phyloP scores from a whole-genome alignment of 2,113 vertebrate species.

The Epinephelus lanceolatus region DNA sequence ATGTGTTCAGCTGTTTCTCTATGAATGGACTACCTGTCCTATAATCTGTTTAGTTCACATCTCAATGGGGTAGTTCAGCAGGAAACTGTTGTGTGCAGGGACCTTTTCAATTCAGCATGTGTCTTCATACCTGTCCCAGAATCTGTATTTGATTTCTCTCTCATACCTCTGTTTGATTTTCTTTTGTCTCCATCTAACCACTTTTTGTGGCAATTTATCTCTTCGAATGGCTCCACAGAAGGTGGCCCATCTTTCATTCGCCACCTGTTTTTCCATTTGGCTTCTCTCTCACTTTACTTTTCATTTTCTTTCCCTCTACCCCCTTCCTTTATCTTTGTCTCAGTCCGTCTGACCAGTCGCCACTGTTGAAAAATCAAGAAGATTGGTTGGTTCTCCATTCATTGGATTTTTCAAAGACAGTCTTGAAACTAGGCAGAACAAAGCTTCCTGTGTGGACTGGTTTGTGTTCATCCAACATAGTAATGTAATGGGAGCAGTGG shows the following conservation, averaged over 20 bases:
- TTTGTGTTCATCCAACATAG: background rate
- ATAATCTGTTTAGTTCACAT: background rate
- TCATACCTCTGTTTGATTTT: conserved; percentile 41
- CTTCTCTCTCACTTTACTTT: conserved; percentile 61
- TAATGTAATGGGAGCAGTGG: background rate
- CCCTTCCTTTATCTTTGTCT: background rate
- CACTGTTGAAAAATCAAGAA: conserved; percentile 27
- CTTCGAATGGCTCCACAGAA: conserved; percentile 29
- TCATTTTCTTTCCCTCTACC: conserved; percentile 52
- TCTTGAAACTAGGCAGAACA: background rate
- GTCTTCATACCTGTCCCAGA: conserved; percentile 8
- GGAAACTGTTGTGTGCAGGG: background rate
- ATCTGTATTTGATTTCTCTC: conserved; percentile 51
- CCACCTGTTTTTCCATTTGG: conserved; percentile 58
- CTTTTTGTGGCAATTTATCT: conserved; percentile 62
- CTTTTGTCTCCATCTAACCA: conserved; percentile 55
- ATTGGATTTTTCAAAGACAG: background rate
- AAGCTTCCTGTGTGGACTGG: background rate
- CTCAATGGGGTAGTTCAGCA: background rate
- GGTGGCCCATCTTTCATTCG: conserved; percentile 61
- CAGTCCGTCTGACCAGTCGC: conserved; percentile 34
- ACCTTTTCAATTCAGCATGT: background rate
- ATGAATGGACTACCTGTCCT: background rate
- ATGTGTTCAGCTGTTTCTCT: background rate
- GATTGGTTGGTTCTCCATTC: conserved; percentile 24